phyloP scores from a whole-genome alignment of 2,888 invertebrate genomes.

The Cephus spinipes region DNA sequence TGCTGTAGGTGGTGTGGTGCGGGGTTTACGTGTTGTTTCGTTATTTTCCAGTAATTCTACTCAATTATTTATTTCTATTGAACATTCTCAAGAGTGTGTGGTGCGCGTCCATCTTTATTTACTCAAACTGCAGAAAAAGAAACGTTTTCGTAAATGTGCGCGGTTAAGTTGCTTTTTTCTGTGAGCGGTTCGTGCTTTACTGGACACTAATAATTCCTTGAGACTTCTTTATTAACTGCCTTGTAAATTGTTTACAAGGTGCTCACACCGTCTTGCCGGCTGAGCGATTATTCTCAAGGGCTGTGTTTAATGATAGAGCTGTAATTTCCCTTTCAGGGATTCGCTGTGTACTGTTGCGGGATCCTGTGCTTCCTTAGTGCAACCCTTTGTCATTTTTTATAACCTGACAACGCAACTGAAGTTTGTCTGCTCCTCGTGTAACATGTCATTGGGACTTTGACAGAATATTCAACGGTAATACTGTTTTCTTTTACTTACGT shows the following conservation, averaged over 20 bases:
- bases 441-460: constrained; percentile 48
- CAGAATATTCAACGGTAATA: constrained; percentile 35
- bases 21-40: constrained; percentile 39
- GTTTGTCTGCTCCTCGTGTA: constrained; percentile 27
- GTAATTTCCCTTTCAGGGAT: constrained; percentile 34
- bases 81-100: neutral
- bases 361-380: constrained; percentile 31
- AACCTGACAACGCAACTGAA: constrained; percentile 44
- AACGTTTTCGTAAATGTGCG: neutral
- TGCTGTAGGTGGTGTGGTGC: constrained; percentile 41
- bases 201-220: neutral
- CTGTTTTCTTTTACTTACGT: neutral
- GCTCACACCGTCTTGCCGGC: constrained; percentile 20
- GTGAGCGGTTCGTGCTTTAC: neutral
- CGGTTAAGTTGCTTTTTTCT: neutral
- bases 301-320: constrained; percentile 23
- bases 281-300: constrained; percentile 13
- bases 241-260: constrained; percentile 39
- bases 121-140: neutral
- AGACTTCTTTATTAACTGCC: neutral
- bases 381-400: constrained; percentile 40
- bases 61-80: constrained; percentile 42
- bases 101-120: neutral
- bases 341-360: constrained; percentile 22
- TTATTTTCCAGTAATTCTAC: constrained; percentile 39